Evolutionary conservation across 37 sponge, comb jelly and placozoan species (phyloP).

Genomic region (Chondrilla cf. caribensis): DNA sequence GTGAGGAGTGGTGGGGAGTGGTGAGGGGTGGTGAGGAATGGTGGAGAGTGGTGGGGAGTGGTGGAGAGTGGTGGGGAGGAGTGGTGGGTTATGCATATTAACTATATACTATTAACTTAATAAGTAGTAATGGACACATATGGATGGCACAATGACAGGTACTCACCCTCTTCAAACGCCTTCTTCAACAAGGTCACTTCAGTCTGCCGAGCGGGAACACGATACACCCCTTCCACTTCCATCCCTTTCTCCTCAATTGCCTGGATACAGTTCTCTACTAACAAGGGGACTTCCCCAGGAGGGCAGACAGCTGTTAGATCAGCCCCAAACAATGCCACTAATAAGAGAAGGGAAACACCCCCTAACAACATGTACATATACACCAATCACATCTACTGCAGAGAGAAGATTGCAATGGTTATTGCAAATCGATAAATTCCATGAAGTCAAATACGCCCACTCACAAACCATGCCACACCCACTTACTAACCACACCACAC

Average conservation of each 20-base stretch:
- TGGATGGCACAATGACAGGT: too few relatives aligned
- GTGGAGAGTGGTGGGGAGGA: not conserved
- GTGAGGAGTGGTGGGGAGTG: not conserved
- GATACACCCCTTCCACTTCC: conserved; percentile 62
- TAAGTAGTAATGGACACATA: too few relatives aligned
- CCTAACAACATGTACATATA: not conserved
- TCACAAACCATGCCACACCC: too few relatives aligned
- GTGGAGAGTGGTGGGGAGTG: not conserved
- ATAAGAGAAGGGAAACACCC: not conserved
- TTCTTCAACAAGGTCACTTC: conserved; percentile 50
- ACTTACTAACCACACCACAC: too few relatives aligned
- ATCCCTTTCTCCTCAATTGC: conserved; percentile 69
- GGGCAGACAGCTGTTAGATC: conserved; percentile 41
- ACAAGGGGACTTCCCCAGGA: conserved; percentile 19
- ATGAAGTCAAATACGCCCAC: too few relatives aligned
- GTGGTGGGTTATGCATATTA: not conserved
- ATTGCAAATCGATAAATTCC: too few relatives aligned
- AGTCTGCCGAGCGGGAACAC: conserved; percentile 43
- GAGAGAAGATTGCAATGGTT: too few relatives aligned
- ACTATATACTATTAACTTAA: not conserved
- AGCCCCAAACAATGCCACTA: conserved; percentile 52
- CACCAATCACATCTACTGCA: too few relatives aligned
- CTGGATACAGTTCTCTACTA: conserved; percentile 70
- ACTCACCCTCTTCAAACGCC: conserved; percentile 58
- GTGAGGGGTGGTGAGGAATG: conserved; percentile 5